Base-by-base conservation (phyloP, 2,888 invertebrate species). In the Nesidiocoris tenuis region DNA sequence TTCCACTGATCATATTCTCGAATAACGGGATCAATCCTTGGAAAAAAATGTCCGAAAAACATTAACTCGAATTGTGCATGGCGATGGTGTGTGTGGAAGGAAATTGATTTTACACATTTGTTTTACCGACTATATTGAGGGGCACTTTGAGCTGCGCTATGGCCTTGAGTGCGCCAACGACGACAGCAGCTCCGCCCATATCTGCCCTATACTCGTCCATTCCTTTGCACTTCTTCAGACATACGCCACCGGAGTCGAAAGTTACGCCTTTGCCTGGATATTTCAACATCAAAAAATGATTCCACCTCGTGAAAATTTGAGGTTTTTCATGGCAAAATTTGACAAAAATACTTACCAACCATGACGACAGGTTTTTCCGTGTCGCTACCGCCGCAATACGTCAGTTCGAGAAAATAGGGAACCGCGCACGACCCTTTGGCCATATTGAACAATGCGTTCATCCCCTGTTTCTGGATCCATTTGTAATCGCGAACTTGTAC, bases 171-270 rank as follows among this genome's bases (percentile, higher is more conserved):
- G 78, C 72, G 19, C 76, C 80, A 7, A 78, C 79, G 5, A 80
- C 72, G 0, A 78, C 79, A 16, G 79, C 79, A n/a, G 79, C 79
- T 12, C 80, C 80, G 0, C 79, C 78, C 79, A 78, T 79, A 21
- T 80, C 80, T 2, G 77, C 80, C 61, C 79, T 72, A 25, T 77
- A 75, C 22, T 79, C 78, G 56, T 65, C 71, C 77, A 79, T 74
- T 7, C 71, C 63, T 9, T 75, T 67, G 25, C 77, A 76, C 19
- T 72, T 76, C 24, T 89, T 88, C 39, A 91, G 82, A 75, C 89
- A 89, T 76, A 90, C 90, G 77, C 91, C 91, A 76, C 91, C 91
- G 61, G 88, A 86, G 81, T 87, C 88, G 81, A 88, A 88, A 0
- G 88, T 88, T n/a, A 88, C 86, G 5, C 88, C 88, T 81, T 87